These are phyloP conservation scores for Drosophila bocqueti DNA, from an alignment of 1,140 invertebrate genomes.

Conservation along the genomic window DNA sequence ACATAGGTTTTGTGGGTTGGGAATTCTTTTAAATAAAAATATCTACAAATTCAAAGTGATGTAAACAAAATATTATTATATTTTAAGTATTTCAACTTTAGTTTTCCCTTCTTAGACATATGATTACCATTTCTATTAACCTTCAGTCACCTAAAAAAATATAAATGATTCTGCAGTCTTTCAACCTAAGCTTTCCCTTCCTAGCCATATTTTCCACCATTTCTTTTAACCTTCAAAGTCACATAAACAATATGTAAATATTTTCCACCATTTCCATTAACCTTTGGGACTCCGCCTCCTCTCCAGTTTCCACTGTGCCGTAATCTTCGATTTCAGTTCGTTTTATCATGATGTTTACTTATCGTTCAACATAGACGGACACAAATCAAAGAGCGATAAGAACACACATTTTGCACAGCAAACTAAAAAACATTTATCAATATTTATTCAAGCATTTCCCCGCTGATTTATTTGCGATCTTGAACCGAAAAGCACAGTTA, in stretches of 20 bases:
- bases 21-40: conserved; percentile 1
- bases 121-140: too few species aligned
- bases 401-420: conserved; percentile 19
- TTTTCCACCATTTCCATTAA: neutral
- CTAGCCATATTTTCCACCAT: too few species aligned
- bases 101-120: neutral
- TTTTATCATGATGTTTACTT: conserved; percentile 30
- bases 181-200: too few species aligned
- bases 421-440: conserved; percentile 49
- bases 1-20: neutral
- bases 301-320: neutral
- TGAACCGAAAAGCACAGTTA: conserved; percentile 13
- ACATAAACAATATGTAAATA: neutral
- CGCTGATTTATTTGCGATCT: conserved; percentile 27
- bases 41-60: conserved; percentile 6
- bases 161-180: too few species aligned
- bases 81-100: neutral
- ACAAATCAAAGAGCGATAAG: conserved; percentile 39
- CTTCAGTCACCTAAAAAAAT: too few species aligned
- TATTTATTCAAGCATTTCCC: conserved; percentile 60
- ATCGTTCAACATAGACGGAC: conserved; percentile 25
- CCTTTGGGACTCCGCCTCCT: neutral
- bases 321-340: neutral
- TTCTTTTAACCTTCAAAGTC: neutral
- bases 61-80: neutral